Evolutionary conservation across 1,140 invertebrate genomes (phyloP).

Genomic region (Drosophila rufa): DNA sequence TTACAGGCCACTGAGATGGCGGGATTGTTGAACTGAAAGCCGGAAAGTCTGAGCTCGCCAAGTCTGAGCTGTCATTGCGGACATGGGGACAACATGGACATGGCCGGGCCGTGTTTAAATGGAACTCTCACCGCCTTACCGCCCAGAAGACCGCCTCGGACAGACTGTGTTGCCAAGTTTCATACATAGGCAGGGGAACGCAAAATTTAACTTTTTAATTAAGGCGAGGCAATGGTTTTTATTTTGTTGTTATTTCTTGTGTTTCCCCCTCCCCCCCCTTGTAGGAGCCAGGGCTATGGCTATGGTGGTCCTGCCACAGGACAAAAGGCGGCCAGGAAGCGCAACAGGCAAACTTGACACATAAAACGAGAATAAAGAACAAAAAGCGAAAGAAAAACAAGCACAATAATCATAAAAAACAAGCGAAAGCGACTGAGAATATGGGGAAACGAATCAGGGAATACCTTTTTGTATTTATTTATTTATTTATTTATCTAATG

Average conservation of each 20-base stretch:
- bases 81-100: constrained; percentile 19
- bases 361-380: constrained; percentile 43
- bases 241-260: constrained; percentile 37
- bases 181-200: constrained; percentile 38
- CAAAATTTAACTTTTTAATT: constrained; percentile 79
- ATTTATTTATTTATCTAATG: too few relatives aligned
- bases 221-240: constrained; percentile 72
- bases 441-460: not conserved
- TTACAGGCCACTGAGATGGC: constrained; percentile 1
- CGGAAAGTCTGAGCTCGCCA: not conserved
- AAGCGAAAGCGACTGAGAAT: not conserved
- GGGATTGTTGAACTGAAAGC: constrained; percentile 36
- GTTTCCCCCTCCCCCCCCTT: not conserved
- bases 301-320: constrained; percentile 25
- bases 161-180: constrained; percentile 46
- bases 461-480: constrained; percentile 1
- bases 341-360: constrained; percentile 76
- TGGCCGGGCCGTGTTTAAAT: constrained; percentile 6
- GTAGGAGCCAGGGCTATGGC: constrained; percentile 26
- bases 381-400: constrained; percentile 23
- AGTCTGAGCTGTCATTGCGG: constrained; percentile 34
- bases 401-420: constrained; percentile 41
- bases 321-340: constrained; percentile 40
- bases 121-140: not conserved
- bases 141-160: not conserved